Evolutionary conservation across 2,113 vertebrate species (phyloP).

Genomic region (Peromyscus leucopus): DNA sequence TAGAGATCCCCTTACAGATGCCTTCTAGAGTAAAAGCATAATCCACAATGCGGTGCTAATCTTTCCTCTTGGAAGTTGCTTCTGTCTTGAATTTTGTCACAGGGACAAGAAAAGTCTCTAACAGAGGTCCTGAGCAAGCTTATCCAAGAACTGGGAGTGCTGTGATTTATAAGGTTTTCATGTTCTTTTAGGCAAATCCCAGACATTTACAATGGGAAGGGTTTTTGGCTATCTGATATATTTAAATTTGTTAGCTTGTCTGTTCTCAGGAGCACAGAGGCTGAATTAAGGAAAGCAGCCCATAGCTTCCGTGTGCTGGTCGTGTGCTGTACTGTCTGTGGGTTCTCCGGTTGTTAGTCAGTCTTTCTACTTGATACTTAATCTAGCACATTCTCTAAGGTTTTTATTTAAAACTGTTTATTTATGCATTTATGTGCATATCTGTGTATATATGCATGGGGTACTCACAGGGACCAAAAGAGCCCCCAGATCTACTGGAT

Average conservation of each 20-base stretch:
- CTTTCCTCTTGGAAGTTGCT: background rate
- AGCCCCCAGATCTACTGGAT: fast-evolving
- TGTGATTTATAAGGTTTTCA: background rate
- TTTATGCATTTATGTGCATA: background rate
- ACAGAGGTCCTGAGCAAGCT: background rate
- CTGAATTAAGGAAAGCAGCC: background rate
- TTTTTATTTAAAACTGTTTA: background rate
- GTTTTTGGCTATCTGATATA: background rate
- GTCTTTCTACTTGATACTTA: background rate
- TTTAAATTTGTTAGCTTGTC: background rate
- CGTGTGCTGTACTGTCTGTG: background rate
- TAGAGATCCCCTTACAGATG: background rate
- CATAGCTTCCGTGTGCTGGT: background rate
- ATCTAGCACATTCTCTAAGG: background rate
- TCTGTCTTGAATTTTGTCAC: background rate
- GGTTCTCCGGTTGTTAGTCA: background rate
- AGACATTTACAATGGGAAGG: background rate
- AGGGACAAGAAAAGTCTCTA: background rate
- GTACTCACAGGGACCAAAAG: background rate
- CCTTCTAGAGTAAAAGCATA: background rate
- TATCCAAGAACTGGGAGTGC: fast-evolving
- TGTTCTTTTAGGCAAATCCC: background rate
- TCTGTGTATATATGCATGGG: background rate
- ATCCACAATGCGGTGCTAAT: too few relatives aligned
- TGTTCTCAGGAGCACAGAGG: background rate